phyloP scores from a whole-genome alignment of 1,140 invertebrate genomes.

The Nilaparvata lugens region DNA sequence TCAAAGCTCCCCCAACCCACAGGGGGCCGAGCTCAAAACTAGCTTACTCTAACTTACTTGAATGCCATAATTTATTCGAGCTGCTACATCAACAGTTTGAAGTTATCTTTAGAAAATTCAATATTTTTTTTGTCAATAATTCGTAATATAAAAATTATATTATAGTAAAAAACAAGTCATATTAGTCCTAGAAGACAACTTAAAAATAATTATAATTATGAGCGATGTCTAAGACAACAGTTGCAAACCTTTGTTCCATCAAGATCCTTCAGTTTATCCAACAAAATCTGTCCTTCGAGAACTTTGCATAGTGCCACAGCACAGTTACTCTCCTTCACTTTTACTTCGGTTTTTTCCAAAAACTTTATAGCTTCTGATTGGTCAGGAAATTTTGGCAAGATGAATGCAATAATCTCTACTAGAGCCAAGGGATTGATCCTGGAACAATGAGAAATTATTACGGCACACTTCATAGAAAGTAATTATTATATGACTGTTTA shows the following conservation, averaged over 20 bases:
- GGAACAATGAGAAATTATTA: constrained; percentile 30
- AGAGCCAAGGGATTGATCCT: constrained; percentile 90
- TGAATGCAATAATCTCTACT: constrained; percentile 74
- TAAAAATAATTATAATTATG: no score
- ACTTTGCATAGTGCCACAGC: constrained; percentile 77
- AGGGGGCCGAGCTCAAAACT: no score
- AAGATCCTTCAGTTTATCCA: constrained; percentile 72
- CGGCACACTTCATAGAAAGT: constrained; percentile 2
- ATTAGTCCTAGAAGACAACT: no score
- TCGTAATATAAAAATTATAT: no score
- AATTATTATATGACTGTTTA: background rate
- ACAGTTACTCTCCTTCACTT: constrained; percentile 82
- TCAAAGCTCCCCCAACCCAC: no score
- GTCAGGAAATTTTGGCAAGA: constrained; percentile 71
- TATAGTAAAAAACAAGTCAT: no score
- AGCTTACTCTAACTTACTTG: no score
- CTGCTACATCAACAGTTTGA: no score
- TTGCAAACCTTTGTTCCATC: constrained; percentile 57
- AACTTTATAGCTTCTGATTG: constrained; percentile 76
- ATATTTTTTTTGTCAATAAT: no score
- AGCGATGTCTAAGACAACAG: background rate
- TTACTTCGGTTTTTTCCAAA: constrained; percentile 74
- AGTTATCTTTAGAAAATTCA: no score
- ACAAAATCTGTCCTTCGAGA: constrained; percentile 73
- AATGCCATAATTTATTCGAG: no score